A percentile compares a stretch with the other conserved stretches of the same genome.
Conservation (phyloP, 2,113 vertebrate species). For the Cricetomys ansorgei region DNA sequence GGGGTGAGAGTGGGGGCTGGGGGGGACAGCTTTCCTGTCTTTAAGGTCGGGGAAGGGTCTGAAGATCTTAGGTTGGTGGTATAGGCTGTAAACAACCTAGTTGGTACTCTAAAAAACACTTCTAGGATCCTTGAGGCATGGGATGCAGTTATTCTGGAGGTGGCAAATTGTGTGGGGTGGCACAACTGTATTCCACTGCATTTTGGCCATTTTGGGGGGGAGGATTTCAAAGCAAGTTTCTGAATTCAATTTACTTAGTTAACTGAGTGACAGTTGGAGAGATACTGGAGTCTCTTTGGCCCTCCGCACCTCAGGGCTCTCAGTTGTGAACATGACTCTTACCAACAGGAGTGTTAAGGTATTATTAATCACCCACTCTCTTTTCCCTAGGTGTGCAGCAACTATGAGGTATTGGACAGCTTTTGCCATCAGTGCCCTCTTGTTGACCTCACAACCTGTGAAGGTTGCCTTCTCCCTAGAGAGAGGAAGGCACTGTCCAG, state of each 20-base stretch:
- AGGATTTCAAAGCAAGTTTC: slow-evolving; percentile 14
- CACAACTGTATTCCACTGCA: neutral
- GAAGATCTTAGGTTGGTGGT: neutral
- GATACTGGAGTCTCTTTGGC: neutral
- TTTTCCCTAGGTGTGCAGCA: neutral
- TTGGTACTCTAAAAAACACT: neutral
- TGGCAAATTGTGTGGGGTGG: neutral
- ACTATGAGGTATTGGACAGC: neutral
- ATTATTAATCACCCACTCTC: neutral
- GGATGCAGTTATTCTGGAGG: neutral
- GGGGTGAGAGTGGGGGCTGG: neutral
- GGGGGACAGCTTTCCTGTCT: neutral
- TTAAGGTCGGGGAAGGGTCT: neutral
- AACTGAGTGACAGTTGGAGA: neutral
- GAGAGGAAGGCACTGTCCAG: neutral
- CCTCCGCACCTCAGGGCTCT: neutral
- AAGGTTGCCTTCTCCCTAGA: neutral
- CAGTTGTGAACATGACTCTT: neutral
- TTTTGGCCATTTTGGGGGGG: neutral
- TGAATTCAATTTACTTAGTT: neutral
- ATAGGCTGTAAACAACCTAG: neutral
- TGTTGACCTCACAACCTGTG: neutral
- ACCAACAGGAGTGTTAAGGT: neutral
- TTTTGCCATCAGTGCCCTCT: neutral
- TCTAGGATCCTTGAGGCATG: neutral